Evolutionary conservation across 2,797 vertebrate genomes (phyloP), one percentile per base, ranked within the genome.

Genomic region (Cyprinodon diabolis): DNA sequence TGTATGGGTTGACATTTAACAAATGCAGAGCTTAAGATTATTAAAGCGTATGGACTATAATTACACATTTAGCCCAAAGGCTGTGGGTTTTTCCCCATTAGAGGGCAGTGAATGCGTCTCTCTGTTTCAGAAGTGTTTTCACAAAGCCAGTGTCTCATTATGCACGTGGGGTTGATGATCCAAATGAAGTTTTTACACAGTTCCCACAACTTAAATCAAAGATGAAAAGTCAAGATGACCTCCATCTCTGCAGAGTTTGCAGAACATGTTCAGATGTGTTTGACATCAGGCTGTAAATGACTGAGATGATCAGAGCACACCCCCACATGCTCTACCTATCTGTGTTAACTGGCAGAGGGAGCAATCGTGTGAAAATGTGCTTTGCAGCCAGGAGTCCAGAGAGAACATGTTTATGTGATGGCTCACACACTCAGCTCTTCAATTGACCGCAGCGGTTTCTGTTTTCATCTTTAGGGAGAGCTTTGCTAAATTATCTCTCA

Each of bases 351-450:
- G 87, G 90, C 90, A 85, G 75, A 58, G 72, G 83, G 81, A 70
- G 56, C 75, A 84, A 84, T 86, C 86, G 83, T 90, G 89, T 86
- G 89, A 88, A 84, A 90, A 92, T 89, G 90, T 83, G 87, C 80
- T 90, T 90, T 89, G 88, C 87, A 90, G 82, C 86, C 48, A 72
- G 68, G 80, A 74, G 81, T 83, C 82, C 54, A 76, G 70, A 89
- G 83, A 87, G 83, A 82, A 76, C 85, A 77, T 88, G 85, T 93
- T 91, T 92, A 89, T 92, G 89, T 89, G 86, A 90, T 87, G 82
- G 88, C 89, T 91, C 93, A 85, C 91, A 90, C 91, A 90, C 91
- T 93, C 91, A 82, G 90, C 84, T 86, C 84, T 84, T 83, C 85
- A 82, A 84, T 91, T 84, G 79, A 80, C 84, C 87, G 84, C 87